These are phyloP conservation scores for Heliornis fulica DNA, from an alignment of 2,113 vertebrate genomes.

Conservation along the genomic window DNA sequence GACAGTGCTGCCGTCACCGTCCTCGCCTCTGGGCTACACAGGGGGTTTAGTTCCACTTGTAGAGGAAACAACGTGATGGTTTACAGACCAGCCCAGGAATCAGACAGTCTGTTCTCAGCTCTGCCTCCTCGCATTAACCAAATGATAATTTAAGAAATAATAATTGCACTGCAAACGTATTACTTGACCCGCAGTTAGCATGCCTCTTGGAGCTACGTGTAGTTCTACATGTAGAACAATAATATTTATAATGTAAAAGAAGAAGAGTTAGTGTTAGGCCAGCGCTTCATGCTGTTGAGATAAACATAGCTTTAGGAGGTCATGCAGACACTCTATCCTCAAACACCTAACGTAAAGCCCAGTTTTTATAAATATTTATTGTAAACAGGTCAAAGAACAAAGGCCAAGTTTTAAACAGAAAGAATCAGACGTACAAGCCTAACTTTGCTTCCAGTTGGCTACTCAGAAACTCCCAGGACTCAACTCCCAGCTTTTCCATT, in stretches of 20 bases:
- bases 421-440: not conserved
- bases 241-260: not conserved
- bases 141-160: not conserved
- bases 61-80: rapidly evolving
- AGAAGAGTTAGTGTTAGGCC: not conserved
- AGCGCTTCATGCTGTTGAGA: not conserved
- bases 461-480: not conserved
- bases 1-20: not conserved
- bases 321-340: not conserved
- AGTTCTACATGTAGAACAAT: not conserved
- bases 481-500: not conserved
- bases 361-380: not conserved
- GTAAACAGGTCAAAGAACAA: not conserved
- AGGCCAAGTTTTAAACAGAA: not conserved
- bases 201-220: not conserved
- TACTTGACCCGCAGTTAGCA: not conserved
- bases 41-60: not conserved
- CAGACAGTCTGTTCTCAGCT: not conserved
- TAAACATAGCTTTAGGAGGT: not conserved
- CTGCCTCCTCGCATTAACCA: not conserved
- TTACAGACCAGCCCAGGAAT: not conserved
- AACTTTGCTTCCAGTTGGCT: not conserved
- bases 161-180: not conserved
- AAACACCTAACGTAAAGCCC: not conserved
- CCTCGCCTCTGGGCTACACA: not conserved